These are phyloP conservation scores for Cyanoramphus novaezelandiae DNA, from an alignment of 2,113 vertebrate species.

Conservation along the genomic window DNA sequence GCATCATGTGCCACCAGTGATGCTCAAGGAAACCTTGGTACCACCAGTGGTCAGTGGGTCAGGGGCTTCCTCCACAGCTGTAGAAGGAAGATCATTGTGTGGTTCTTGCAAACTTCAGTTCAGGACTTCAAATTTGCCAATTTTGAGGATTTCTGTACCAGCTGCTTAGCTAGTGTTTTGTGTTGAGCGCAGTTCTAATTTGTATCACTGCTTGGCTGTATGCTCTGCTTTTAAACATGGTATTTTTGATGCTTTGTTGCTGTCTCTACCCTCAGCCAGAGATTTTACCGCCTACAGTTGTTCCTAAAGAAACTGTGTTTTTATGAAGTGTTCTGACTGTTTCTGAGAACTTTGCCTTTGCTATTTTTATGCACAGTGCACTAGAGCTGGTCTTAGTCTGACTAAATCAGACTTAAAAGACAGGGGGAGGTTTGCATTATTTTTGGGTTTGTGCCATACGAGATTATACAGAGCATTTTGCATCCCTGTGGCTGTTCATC, in stretches of 20 bases:
- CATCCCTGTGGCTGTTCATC: background rate
- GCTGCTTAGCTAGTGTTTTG: background rate
- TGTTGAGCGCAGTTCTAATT: background rate
- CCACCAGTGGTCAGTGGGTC: background rate
- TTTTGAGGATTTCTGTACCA: background rate
- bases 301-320: background rate
- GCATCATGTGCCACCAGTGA: fast-evolving
- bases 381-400: background rate
- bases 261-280: background rate
- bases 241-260: constrained; percentile 10
- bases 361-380: background rate
- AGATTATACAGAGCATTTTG: fast-evolving
- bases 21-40: fast-evolving
- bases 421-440: background rate
- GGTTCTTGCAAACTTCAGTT: background rate
- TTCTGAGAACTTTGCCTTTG: background rate
- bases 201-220: background rate
- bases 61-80: background rate
- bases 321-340: background rate
- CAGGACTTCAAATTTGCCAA: background rate
- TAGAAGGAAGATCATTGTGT: background rate
- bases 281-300: constrained; percentile 3
- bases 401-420: background rate
- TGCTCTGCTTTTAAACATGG: background rate
- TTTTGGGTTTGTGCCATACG: fast-evolving